A percentile compares a stretch with the other conserved stretches of the same genome.
phyloP scores from a whole-genome alignment of 2,797 vertebrate genomes.

The Garrulus glandarius region DNA sequence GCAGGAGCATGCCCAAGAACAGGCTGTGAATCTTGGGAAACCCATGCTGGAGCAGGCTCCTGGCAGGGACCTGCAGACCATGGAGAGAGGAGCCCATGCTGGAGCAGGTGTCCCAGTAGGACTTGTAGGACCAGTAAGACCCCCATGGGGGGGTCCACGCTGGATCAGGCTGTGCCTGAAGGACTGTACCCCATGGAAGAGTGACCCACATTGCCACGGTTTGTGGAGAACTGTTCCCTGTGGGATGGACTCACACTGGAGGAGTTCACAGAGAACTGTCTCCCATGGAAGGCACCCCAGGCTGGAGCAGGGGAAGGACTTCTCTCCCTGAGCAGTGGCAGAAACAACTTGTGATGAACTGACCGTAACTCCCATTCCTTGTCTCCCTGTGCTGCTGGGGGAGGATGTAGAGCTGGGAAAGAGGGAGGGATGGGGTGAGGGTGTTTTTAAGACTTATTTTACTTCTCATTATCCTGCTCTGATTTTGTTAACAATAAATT shows the following conservation, averaged over 20 bases:
- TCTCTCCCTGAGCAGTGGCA: neutral
- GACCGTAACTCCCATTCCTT: neutral
- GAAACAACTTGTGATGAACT: neutral
- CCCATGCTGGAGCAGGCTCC: neutral
- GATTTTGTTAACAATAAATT: neutral
- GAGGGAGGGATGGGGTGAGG: neutral
- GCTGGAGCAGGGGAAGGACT: neutral
- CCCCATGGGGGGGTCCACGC: neutral
- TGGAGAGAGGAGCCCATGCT: neutral
- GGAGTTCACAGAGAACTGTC: neutral
- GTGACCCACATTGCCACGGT: neutral
- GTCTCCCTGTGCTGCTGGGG: neutral
- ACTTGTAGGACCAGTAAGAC: neutral
- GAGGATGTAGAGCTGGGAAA: neutral
- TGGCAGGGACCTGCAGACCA: neutral
- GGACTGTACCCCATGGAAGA: neutral
- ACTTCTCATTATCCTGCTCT: neutral
- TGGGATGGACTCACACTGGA: neutral
- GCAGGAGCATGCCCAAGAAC: rapidly evolving
- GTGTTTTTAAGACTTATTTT: neutral
- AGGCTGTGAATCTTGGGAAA: neutral
- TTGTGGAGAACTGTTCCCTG: neutral
- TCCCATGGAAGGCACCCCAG: neutral
- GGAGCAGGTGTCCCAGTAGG: neutral
- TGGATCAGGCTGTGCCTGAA: neutral